Evolutionary conservation across 2,888 invertebrate species (phyloP), one percentile per base, ranked within the genome.

Genomic region (Epistrophe grossulariae): DNA sequence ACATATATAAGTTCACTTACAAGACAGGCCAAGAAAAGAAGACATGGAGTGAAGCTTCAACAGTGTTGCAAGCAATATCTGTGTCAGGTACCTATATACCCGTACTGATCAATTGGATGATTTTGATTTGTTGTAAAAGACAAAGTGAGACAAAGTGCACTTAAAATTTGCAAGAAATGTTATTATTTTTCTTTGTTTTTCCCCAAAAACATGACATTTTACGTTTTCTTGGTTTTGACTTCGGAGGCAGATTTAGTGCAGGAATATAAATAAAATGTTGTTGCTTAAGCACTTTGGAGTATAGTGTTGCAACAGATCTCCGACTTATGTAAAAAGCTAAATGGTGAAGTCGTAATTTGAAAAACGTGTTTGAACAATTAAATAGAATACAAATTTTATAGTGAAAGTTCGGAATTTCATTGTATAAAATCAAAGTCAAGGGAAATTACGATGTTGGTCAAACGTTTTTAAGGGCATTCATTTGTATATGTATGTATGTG

Each of bases 111-210:
- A 70, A 70, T 78, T 70, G 35, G 62, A n/a, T 19, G 52, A 43
- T 52, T 87, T 82, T 66, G 66, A 79, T 82, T 87, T 82, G 82
- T 64, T 74, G 77, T 73, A 77, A 48, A 74, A 82, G 76, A n/a
- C 79, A 62, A 70, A 72, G 74, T 79, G 74, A 79, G 64, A 52
- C 24, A 24, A 10, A n/a, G 17, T 15, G 82, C 71, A 79, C 79
- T 87, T 82, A 82, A 79, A 82, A 82, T 6, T 73, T 43, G 74
- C 50, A 79, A 76, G 76, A 79, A 79, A 87, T 24, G 24, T 24
- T 24, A 24, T 71, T 70, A 60, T 38, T 17, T 35, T 71, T 9
- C 64, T 66, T 78, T 62, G 70, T 85, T 68, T 76, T 77, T 45
- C 43, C 17, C 24, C 19, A 62, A 43, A 19, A 24, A 38, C 19